Base-by-base conservation (phyloP, 2,888 invertebrate genomes). In the Dryobotodes eremita region DNA sequence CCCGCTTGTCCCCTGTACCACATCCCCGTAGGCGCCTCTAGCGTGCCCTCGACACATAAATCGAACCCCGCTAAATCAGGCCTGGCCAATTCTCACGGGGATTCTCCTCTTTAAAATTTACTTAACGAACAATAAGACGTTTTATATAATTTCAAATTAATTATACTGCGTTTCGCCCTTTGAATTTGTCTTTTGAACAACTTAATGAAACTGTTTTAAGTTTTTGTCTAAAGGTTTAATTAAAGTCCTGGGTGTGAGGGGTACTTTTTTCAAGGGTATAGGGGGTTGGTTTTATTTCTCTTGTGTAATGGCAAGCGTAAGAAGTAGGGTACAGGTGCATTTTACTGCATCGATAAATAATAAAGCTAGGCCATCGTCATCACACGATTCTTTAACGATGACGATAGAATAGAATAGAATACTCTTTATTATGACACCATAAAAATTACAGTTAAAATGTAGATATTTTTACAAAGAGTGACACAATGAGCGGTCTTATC, bases 21-120 rank as follows among this genome's bases (percentile, higher is more conserved):
- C 65, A 75, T 76, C 79, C 57, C n/a, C 70, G 84, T 57, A 81
- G 84, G 88, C 90, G 88, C 91, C 89, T 89, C 90, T 91, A 90
- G 94, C 93, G 92, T 94, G 94, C 92, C 91, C 91, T 90, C 91
- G 89, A 89, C 91, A 92, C 94, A 95, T 95, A 94, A 95, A 95
- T 95, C 93, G 95, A 93, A 92, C 92, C 93, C 92, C 87, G 94
- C 92, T 94, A 94, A 95, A 95, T 94, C 95, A 94, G 92, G 93
- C 91, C 91, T 89, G 88, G 90, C 90, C 90, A 90, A 92, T 93
- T 94, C 95, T 90, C 94, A 93, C 93, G 93, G 92, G 93, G 93
- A 91, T 93, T 91, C 88, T 89, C 88, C 90, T 90, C 92, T 93
- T 93, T 94, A 92, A 94, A 94, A 93, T 94, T 92, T 92, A 93